phyloP scores from a whole-genome alignment of 1,140 invertebrate genomes.

The Drosophila miranda region DNA sequence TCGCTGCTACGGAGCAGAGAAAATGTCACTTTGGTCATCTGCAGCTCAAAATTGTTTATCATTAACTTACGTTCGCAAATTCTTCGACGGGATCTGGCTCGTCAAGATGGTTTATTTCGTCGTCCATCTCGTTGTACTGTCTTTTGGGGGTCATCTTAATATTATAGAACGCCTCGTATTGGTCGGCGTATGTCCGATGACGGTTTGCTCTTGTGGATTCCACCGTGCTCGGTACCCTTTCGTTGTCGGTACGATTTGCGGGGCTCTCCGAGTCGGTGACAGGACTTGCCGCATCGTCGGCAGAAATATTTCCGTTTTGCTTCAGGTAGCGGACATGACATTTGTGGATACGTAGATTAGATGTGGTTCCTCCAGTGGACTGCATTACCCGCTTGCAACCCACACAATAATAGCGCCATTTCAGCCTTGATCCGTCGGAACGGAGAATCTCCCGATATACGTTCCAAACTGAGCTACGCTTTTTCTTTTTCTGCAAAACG shows the following conservation, averaged over 20 bases:
- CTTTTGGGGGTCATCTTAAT: neutral
- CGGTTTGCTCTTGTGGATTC: too few relatives aligned
- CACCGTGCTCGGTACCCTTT: too few relatives aligned
- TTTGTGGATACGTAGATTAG: slow-evolving; percentile 66
- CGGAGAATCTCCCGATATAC: slow-evolving; percentile 63
- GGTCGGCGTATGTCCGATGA: neutral
- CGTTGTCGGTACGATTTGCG: too few relatives aligned
- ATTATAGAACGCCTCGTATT: slow-evolving; percentile 32
- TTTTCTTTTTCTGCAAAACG: slow-evolving; percentile 61
- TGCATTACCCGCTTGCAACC: slow-evolving; percentile 69
- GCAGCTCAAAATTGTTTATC: neutral
- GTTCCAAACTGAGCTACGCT: slow-evolving; percentile 65
- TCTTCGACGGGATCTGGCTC: slow-evolving; percentile 15
- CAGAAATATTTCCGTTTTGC: slow-evolving; percentile 17
- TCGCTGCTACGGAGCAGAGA: neutral
- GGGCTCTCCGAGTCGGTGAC: too few relatives aligned
- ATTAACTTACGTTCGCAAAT: slow-evolving; percentile 3
- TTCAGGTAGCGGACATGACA: slow-evolving; percentile 61
- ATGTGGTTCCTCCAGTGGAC: slow-evolving; percentile 65
- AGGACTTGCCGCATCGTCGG: neutral
- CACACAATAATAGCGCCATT: slow-evolving; percentile 60
- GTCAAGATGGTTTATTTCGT: slow-evolving; percentile 28
- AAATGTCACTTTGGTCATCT: neutral
- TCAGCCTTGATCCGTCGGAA: slow-evolving; percentile 53
- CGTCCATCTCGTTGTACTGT: slow-evolving; percentile 10